A percentile compares a stretch with the other conserved stretches of the same genome.
phyloP scores from a whole-genome alignment of 2,113 vertebrate genomes.

The Regulus satrapa region DNA sequence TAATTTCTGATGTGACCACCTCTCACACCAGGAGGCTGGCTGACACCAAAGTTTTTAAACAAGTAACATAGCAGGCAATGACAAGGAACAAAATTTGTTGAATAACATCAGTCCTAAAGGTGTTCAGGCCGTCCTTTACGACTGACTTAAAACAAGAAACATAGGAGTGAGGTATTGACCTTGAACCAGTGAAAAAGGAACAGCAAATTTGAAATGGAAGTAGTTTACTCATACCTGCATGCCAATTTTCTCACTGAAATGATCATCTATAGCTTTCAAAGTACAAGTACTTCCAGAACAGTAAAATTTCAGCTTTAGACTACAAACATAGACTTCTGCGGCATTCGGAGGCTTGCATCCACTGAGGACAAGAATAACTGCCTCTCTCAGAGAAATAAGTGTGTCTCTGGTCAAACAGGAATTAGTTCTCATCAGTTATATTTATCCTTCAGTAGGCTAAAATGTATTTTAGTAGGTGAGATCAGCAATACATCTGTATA shows the following conservation, averaged over 20 bases:
- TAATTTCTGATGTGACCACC: neutral
- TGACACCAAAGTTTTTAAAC: neutral
- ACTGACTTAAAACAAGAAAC: neutral
- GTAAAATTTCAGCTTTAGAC: neutral
- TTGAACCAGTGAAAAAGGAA: neutral
- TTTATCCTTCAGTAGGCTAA: neutral
- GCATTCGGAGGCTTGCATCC: neutral
- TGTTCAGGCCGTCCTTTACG: neutral
- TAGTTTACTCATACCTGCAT: neutral
- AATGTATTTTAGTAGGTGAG: conserved; percentile 13
- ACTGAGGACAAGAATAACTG: neutral
- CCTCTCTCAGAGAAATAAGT: neutral
- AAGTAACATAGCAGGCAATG: neutral
- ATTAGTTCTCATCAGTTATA: neutral
- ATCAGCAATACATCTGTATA: neutral
- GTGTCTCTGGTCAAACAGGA: neutral
- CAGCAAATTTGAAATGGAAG: neutral
- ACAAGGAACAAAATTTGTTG: neutral
- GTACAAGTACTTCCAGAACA: neutral
- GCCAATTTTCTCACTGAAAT: neutral
- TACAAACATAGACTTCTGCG: neutral
- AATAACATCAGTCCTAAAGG: neutral
- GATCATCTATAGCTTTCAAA: neutral
- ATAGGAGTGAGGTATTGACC: neutral
- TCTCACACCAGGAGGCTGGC: neutral